Conservation (phyloP, 2,888 invertebrate species). For the Drosophila colorata region DNA sequence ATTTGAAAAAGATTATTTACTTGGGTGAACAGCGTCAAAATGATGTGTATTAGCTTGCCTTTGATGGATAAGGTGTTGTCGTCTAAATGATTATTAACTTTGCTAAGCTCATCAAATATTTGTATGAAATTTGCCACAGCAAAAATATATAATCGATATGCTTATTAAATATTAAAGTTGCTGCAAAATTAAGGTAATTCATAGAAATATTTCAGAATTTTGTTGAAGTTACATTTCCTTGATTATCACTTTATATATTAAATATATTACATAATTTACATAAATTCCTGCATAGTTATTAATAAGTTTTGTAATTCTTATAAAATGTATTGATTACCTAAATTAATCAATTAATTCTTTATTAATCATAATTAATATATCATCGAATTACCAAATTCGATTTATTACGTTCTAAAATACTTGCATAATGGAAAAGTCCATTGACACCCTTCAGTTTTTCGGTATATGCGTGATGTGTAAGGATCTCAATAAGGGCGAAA, state of each 20-base stretch:
- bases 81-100: constrained; percentile 30
- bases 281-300: too few species aligned
- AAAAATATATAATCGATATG: not conserved
- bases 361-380: too few species aligned
- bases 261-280: too few species aligned
- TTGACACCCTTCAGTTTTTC: constrained; percentile 38
- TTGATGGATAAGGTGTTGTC: constrained; percentile 51
- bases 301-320: too few species aligned
- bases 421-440: constrained; percentile 8
- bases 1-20: constrained; percentile 62
- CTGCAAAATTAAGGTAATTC: not conserved
- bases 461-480: constrained; percentile 1
- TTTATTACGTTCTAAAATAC: constrained; percentile 11
- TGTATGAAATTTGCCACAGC: constrained; percentile 2
- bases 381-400: not conserved
- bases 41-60: constrained; percentile 38
- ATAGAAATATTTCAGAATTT: not conserved
- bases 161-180: not conserved
- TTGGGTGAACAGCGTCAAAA: constrained; percentile 41
- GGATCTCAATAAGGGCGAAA: constrained; percentile 16
- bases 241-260: too few species aligned
- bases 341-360: too few species aligned
- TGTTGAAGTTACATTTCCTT: too few species aligned
- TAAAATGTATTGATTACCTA: too few species aligned
- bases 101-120: constrained; percentile 35